Percentiles rank a stretch among this genome's conserved stretches.
Conservation (phyloP, 2,888 invertebrate species). For the Agrochola circellaris region DNA sequence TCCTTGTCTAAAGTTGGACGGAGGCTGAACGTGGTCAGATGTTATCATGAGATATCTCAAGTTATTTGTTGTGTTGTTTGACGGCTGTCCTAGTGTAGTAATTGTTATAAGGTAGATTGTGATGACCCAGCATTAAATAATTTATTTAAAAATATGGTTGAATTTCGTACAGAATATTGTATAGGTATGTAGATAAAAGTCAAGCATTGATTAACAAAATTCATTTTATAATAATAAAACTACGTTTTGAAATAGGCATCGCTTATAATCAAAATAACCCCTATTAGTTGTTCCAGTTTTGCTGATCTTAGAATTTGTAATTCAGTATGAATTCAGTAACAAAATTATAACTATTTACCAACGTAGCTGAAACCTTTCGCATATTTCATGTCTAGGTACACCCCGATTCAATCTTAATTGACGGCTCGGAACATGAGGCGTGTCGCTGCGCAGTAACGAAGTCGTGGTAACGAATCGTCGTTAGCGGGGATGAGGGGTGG, state of each 20-base stretch:
- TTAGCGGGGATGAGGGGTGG: no score
- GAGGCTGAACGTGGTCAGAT: constrained; percentile 37
- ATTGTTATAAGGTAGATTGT: neutral
- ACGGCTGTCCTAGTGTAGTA: neutral
- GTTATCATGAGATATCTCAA: constrained; percentile 45
- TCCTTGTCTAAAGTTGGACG: constrained; percentile 57
- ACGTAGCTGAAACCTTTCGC: neutral
- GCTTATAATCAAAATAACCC: neutral
- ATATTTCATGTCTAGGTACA: no score
- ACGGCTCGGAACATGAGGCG: no score
- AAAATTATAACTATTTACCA: neutral
- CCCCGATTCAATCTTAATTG: no score
- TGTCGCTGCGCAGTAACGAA: no score
- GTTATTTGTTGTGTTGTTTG: constrained; percentile 39
- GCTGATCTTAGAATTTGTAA: neutral
- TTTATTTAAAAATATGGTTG: neutral
- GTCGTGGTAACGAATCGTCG: no score
- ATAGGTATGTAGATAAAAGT: neutral
- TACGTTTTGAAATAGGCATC: neutral
- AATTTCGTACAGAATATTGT: neutral
- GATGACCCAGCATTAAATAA: neutral
- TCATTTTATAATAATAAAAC: neutral
- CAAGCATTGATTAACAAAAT: neutral
- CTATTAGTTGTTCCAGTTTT: neutral
- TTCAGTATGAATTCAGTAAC: neutral